phyloP scores from a whole-genome alignment of 2,113 vertebrate species.

The Azemiops feae region DNA sequence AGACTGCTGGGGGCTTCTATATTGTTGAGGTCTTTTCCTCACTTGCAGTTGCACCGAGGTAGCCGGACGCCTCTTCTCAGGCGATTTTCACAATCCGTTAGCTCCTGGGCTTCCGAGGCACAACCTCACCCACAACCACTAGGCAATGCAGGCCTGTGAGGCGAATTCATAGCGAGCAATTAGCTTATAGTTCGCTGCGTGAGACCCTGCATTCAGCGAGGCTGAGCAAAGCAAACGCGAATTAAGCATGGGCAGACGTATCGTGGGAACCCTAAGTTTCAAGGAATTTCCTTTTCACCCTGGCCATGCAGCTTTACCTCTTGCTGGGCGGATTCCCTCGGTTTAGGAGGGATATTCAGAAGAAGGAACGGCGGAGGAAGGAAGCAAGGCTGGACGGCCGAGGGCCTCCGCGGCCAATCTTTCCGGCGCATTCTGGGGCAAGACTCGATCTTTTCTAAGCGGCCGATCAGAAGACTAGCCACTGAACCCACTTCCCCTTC shows the following conservation, averaged over 20 bases:
- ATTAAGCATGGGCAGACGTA: not conserved
- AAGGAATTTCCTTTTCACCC: not conserved
- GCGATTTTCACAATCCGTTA: not conserved
- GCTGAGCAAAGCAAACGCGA: not conserved
- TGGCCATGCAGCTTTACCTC: not conserved
- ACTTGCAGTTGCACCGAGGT: not conserved
- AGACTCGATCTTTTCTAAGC: not conserved
- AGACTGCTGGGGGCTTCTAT: not conserved
- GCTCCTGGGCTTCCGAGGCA: not conserved
- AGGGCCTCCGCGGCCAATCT: not conserved
- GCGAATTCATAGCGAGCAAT: not conserved
- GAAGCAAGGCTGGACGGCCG: not conserved
- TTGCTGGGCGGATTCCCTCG: not conserved
- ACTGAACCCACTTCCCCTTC: not conserved
- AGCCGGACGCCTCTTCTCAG: not conserved
- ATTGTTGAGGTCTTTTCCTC: not conserved
- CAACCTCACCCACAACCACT: not conserved
- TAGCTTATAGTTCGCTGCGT: not conserved
- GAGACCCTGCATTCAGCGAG: not conserved
- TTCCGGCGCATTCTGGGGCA: not conserved
- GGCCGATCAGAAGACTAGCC: not conserved
- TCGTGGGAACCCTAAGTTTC: not conserved
- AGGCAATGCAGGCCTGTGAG: not conserved
- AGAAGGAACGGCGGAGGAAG: not conserved
- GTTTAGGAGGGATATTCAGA: not conserved